Conservation (phyloP, 2,888 invertebrate genomes). For the Phengaris arion region DNA sequence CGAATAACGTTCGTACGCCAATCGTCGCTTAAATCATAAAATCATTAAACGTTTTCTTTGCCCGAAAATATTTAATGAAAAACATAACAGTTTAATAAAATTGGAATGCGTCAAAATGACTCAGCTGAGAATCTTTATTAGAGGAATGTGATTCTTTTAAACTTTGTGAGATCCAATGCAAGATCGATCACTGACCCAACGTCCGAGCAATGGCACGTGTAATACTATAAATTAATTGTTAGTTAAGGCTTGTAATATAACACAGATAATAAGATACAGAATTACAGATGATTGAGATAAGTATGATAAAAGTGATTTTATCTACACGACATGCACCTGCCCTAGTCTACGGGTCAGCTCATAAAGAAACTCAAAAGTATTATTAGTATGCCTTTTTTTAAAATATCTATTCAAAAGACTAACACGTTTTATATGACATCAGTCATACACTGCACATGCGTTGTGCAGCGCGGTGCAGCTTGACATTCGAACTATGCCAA, state of each 20-base stretch:
- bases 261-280: not conserved
- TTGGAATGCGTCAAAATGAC: not conserved
- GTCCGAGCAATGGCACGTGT: not conserved
- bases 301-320: too few species aligned
- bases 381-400: too few species aligned
- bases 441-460: too few species aligned
- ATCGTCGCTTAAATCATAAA: not conserved
- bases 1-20: not conserved
- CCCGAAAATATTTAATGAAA: not conserved
- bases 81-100: not conserved
- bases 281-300: not conserved
- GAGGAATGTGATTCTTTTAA: not conserved
- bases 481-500: too few species aligned
- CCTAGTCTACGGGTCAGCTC: too few species aligned
- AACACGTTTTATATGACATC: too few species aligned
- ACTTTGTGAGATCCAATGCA: not conserved
- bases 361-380: too few species aligned
- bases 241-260: not conserved
- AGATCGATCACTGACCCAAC: conserved; percentile 4
- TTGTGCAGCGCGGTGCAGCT: too few species aligned
- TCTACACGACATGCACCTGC: too few species aligned
- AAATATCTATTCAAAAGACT: too few species aligned
- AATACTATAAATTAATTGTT: not conserved
- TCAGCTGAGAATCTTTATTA: not conserved
- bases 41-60: not conserved